Evolutionary conservation across 2,113 vertebrate species (phyloP).

Genomic region (Jaculus jaculus): DNA sequence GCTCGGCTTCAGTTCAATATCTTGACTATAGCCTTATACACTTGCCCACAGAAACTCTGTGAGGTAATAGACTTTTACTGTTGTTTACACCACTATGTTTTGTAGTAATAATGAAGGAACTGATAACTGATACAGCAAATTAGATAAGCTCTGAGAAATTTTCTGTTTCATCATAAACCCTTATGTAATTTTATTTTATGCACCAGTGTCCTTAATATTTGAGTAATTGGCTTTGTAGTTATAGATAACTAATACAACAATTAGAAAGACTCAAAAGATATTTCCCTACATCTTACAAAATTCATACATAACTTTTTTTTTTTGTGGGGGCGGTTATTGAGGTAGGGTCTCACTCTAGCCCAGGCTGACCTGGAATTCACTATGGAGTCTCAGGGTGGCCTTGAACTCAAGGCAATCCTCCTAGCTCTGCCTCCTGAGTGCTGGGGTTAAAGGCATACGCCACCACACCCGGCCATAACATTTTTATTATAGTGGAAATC

Average conservation of each 20-base stretch:
- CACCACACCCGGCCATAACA: no score
- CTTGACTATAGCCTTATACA: neutral
- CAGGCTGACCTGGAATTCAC: no score
- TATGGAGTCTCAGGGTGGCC: no score
- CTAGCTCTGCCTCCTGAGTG: no score
- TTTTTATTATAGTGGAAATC: neutral
- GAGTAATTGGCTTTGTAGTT: neutral
- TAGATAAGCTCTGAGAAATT: neutral
- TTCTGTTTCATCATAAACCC: neutral
- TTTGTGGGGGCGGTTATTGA: no score
- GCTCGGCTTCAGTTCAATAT: neutral
- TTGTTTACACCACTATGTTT: neutral
- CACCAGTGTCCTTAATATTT: neutral
- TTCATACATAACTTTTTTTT: neutral
- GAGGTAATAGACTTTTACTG: neutral
- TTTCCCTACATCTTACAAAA: neutral
- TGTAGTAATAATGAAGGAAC: neutral
- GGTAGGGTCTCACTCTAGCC: no score
- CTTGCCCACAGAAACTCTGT: neutral
- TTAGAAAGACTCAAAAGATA: neutral
- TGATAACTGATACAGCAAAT: neutral
- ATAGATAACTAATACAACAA: neutral
- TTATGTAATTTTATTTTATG: neutral
- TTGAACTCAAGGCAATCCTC: no score
- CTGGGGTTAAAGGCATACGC: no score